These are phyloP conservation scores for Synanthedon formicaeformis DNA, from an alignment of 2,888 invertebrate genomes.

Conservation along the genomic window DNA sequence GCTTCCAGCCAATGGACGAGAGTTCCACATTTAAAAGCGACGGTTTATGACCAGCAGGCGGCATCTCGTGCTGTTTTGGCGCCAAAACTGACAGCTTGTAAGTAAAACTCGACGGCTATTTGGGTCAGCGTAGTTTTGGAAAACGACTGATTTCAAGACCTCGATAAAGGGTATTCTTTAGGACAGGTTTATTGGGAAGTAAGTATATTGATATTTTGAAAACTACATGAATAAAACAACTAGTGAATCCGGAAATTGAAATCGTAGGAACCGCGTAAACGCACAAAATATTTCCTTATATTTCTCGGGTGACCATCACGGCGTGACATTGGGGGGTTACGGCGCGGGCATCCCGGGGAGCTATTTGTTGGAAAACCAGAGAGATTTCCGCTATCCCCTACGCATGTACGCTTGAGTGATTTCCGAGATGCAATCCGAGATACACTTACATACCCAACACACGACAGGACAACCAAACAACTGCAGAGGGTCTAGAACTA, in stretches of 20 bases:
- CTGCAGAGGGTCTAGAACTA: too few species aligned
- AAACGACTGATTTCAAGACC: neutral
- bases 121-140: constrained; percentile 13
- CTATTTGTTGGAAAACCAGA: constrained; percentile 46
- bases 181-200: neutral
- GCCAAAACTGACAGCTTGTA: constrained; percentile 60
- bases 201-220: too few species aligned
- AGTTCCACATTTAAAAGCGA: constrained; percentile 61
- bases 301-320: constrained; percentile 13
- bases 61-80: constrained; percentile 64
- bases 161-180: too few species aligned
- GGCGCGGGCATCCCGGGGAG: constrained; percentile 29
- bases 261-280: neutral
- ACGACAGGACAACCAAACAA: too few species aligned
- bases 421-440: constrained; percentile 11
- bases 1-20: constrained; percentile 44
- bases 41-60: constrained; percentile 62
- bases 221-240: too few species aligned
- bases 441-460: neutral
- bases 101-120: constrained; percentile 17
- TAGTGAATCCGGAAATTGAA: neutral
- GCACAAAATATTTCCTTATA: constrained; percentile 1
- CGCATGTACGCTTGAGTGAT: constrained; percentile 15
- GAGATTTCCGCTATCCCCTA: constrained; percentile 31
- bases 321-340: constrained; percentile 18